Base-by-base conservation (phyloP, 1,140 invertebrate species). In the Drosophila obscura region DNA sequence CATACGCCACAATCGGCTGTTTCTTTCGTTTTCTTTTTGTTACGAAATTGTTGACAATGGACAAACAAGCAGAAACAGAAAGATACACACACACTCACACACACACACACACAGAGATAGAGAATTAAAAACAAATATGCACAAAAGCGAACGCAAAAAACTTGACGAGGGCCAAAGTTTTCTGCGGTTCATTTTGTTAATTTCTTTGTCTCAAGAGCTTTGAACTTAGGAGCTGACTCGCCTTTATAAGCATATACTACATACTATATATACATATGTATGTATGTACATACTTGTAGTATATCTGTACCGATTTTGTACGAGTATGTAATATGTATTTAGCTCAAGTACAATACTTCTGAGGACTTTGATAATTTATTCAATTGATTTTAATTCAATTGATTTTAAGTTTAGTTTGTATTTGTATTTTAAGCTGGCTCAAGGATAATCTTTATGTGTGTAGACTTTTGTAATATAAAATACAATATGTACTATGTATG, bases 41-140 rank as follows among this genome's bases (percentile, higher is more conserved):
- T 84, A 87, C 77, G 77, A 84, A 84, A 84, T 49, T 77, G 60
- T 65, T 81, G 77, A 77, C 63, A 58, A 66, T 62, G 44, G 50
- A 56, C 60, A 80, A 79, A 68, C 62, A 78, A 79, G 53, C 55
- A 65, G 39, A 69, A 46, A 77, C 61, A 59, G 19, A 53, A 31
- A 65, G 49, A 77, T 46, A 77, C 43, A 4, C 63, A 46, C 61
- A 24, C 16, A 65, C 48, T 41, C 52, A 46, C 28, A 72, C 50
- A 64, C 46, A 39, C 11, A 13, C 0, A 2, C 11, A 39, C 19
- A 19, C 19, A 19, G 19, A 39, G 35, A 39, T 39, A 51, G 44
- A 72, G 51, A 73, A 64, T 73, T 35, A 2, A 49, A 52, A 8
- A 41, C 52, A 57, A 51, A 73, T 74, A 45, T 43, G 49, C 31